Conservation (phyloP, 2,113 vertebrate genomes). For the Neolamprologus tretocephalus region DNA sequence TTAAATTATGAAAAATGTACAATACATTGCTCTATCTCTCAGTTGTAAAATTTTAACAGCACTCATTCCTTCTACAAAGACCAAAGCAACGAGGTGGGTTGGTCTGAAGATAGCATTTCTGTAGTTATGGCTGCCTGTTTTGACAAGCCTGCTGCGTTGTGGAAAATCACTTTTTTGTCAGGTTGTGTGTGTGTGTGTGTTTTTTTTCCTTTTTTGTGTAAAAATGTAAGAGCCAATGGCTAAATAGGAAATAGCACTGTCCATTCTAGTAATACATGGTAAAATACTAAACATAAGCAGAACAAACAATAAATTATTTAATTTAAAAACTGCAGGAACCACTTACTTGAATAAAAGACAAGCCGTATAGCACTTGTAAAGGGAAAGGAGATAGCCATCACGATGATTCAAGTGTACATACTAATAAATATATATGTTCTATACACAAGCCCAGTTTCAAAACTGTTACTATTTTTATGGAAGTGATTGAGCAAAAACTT, state of each 20-base stretch:
- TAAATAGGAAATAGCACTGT: background rate
- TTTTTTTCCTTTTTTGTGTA: background rate
- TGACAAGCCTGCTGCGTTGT: background rate
- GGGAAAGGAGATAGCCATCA: background rate
- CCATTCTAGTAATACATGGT: background rate
- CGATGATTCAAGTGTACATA: background rate
- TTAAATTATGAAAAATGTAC: slow-evolving; percentile 44
- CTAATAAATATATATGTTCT: background rate
- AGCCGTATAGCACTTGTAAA: background rate
- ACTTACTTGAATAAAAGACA: background rate
- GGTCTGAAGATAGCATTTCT: background rate
- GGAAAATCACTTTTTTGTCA: background rate
- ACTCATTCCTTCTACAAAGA: slow-evolving; percentile 15
- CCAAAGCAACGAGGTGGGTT: background rate
- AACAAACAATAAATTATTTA: background rate
- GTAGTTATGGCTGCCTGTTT: background rate
- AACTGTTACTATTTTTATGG: background rate
- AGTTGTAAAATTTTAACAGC: slow-evolving; percentile 41
- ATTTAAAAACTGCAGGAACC: background rate
- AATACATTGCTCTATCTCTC: slow-evolving; percentile 19
- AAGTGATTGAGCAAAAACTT: background rate
- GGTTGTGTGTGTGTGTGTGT: background rate
- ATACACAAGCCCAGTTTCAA: background rate
- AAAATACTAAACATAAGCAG: background rate
- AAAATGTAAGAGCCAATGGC: background rate